phyloP scores from a whole-genome alignment of 2,888 invertebrate genomes.

The Caenorhabditis imperialis region DNA sequence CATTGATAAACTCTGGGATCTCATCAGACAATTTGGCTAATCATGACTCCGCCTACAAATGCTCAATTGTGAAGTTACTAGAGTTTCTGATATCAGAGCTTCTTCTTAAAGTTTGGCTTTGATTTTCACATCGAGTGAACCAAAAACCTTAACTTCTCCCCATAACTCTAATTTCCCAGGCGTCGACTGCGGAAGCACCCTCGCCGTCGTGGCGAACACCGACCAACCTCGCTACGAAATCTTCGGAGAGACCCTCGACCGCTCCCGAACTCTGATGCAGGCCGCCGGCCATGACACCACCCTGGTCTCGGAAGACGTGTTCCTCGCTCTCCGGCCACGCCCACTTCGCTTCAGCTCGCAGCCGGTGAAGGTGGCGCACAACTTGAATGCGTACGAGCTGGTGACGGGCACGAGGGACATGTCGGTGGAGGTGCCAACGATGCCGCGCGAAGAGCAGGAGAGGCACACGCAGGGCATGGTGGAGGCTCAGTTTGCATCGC shows the following conservation, averaged over 20 bases:
- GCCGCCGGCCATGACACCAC: conserved; percentile 62
- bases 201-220: conserved; percentile 71
- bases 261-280: conserved; percentile 62
- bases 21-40: no score
- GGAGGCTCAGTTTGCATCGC: conserved; percentile 44
- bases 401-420: conserved; percentile 36
- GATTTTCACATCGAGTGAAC: no score
- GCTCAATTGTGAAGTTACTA: no score
- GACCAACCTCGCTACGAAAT: conserved; percentile 74
- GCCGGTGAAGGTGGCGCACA: conserved; percentile 51
- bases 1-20: no score
- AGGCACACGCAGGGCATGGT: conserved; percentile 48
- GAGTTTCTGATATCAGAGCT: no score
- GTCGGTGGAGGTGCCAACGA: conserved; percentile 28
- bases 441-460: conserved; percentile 51
- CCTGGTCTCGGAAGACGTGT: conserved; percentile 69
- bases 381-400: conserved; percentile 58
- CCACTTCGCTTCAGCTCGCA: conserved; percentile 67
- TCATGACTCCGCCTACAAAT: no score
- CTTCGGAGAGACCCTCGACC: conserved; percentile 65
- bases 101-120: no score
- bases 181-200: conserved; percentile 73
- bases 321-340: conserved; percentile 74
- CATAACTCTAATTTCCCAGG: conserved; percentile 46
- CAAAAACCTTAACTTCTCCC: no score